Conservation (phyloP, 2,797 vertebrate genomes). For the Thaleichthys pacificus region DNA sequence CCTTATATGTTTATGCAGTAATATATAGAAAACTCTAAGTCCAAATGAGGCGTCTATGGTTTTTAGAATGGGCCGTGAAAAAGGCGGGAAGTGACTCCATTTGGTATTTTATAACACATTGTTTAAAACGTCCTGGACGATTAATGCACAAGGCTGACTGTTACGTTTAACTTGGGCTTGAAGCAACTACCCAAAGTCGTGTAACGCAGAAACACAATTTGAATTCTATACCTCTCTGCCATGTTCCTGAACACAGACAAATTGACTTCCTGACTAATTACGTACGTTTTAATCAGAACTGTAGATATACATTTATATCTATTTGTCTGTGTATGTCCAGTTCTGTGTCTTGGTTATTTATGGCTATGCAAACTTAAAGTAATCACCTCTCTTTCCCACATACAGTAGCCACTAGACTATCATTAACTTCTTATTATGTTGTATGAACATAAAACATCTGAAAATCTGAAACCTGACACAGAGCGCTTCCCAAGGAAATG, state of each 20-base stretch:
- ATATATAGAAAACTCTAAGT: constrained; percentile 61
- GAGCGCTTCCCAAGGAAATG: constrained; percentile 62
- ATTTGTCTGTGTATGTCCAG: constrained; percentile 37
- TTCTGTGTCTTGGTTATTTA: constrained; percentile 64
- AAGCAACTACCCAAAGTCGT: constrained; percentile 77
- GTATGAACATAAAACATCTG: constrained; percentile 61
- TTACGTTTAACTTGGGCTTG: constrained; percentile 65
- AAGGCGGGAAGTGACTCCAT: constrained; percentile 47
- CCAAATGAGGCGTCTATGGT: constrained; percentile 65
- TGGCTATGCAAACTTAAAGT: constrained; percentile 78
- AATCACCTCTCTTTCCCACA: constrained; percentile 51
- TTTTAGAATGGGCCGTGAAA: constrained; percentile 35
- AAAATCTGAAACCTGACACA: constrained; percentile 55
- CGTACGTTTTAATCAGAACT: constrained; percentile 48
- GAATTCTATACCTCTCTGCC: constrained; percentile 26
- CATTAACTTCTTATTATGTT: constrained; percentile 44
- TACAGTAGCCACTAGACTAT: constrained; percentile 23
- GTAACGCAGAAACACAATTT: constrained; percentile 70
- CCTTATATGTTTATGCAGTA: constrained; percentile 71
- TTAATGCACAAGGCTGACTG: constrained; percentile 68
- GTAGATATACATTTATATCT: constrained; percentile 61
- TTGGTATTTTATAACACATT: constrained; percentile 55
- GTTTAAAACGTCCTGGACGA: constrained; percentile 43
- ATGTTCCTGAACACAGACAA: constrained; percentile 41
- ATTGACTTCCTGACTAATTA: constrained; percentile 44